phyloP scores from a whole-genome alignment of 2,797 vertebrate species.

The Diglossa cyanea region DNA sequence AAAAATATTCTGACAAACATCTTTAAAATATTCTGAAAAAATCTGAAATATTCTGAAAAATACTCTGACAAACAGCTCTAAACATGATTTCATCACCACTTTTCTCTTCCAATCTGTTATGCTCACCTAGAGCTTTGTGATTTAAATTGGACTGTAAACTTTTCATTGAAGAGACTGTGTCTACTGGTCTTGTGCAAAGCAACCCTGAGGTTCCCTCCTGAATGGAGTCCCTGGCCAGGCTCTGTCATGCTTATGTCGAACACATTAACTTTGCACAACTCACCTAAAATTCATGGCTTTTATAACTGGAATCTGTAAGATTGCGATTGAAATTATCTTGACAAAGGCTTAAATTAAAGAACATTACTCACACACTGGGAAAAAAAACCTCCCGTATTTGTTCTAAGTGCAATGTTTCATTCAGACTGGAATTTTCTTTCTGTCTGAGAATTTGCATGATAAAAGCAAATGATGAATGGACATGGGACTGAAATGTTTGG shows the following conservation, averaged over 20 bases:
- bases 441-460: conserved; percentile 1
- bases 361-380: neutral
- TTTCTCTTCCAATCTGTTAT: neutral
- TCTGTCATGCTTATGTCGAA: neutral
- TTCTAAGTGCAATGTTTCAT: neutral
- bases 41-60: neutral
- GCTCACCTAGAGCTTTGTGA: neutral
- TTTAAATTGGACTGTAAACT: neutral
- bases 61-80: neutral
- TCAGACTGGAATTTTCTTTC: neutral
- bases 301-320: neutral
- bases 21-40: neutral
- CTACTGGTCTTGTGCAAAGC: neutral
- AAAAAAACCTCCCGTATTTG: neutral
- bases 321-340: neutral
- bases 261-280: neutral
- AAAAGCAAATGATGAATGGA: conserved; percentile 32
- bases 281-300: neutral
- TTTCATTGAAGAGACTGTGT: neutral
- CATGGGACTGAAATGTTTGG: conserved; percentile 22
- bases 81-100: neutral
- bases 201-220: neutral
- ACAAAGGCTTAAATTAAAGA: neutral
- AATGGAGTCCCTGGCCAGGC: neutral
- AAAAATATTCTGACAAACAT: neutral